Percentiles rank a stretch among this genome's conserved stretches.
Conservation (phyloP, 2,797 vertebrate genomes). For the Pogoniulus pusillus region DNA sequence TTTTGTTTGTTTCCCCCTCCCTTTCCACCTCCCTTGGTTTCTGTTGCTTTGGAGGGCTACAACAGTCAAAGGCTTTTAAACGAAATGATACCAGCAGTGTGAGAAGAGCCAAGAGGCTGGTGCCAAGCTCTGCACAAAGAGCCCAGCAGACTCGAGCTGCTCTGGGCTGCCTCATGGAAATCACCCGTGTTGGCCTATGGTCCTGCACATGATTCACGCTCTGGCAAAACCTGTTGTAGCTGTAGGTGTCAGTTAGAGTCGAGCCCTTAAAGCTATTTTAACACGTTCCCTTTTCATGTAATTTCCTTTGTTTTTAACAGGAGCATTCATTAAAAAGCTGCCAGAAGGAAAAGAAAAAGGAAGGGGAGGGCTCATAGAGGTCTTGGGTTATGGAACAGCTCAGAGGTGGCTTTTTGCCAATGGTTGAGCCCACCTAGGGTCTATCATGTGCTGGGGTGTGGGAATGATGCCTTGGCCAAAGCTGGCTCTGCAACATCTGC, state of each 20-base stretch:
- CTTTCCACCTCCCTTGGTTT: neutral
- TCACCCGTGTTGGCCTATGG: constrained; percentile 25
- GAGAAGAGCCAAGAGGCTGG: neutral
- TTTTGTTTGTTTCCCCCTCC: fast-evolving
- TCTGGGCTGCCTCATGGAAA: constrained; percentile 37
- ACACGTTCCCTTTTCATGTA: neutral
- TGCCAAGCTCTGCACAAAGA: constrained; percentile 33
- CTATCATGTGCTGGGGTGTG: neutral
- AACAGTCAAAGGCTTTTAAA: neutral
- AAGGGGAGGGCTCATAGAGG: neutral
- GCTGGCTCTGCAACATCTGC: fast-evolving
- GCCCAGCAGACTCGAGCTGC: neutral
- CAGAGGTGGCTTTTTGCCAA: neutral
- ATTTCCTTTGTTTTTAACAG: neutral
- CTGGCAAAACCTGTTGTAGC: constrained; percentile 14
- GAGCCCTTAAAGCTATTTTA: constrained; percentile 5
- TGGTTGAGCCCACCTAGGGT: neutral
- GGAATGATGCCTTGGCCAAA: neutral
- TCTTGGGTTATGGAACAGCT: neutral
- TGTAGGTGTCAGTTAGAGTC: neutral
- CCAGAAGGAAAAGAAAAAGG: neutral
- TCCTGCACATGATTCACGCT: constrained; percentile 41
- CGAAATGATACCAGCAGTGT: neutral
- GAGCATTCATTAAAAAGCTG: neutral
- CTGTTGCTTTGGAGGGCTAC: neutral